Evolutionary conservation across 2,113 vertebrate genomes (phyloP).

Genomic region (Choloepus hoffmanni): DNA sequence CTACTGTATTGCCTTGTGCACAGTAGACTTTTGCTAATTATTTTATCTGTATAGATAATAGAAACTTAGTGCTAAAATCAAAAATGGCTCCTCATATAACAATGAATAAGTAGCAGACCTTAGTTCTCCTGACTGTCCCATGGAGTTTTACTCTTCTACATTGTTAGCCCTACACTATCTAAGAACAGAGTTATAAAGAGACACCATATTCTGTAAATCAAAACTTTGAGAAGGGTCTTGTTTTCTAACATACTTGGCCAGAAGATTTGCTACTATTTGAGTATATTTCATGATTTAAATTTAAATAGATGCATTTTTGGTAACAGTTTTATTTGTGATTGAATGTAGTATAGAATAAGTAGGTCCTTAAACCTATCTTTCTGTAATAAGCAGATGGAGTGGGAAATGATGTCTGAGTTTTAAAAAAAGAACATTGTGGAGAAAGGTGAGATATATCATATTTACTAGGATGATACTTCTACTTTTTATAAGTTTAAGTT

Average conservation of each 20-base stretch:
- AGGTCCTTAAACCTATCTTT: conserved; percentile 23
- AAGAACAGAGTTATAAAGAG: neutral
- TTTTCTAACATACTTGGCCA: neutral
- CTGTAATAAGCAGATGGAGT: neutral
- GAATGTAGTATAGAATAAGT: neutral
- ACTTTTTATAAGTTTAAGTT: neutral
- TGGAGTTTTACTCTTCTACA: neutral
- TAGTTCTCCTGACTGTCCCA: neutral
- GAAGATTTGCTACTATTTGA: neutral
- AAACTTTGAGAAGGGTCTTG: neutral
- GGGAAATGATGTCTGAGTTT: neutral
- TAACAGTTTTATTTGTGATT: neutral
- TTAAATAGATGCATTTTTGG: neutral
- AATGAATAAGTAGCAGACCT: neutral
- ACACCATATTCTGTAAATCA: neutral
- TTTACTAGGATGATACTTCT: neutral
- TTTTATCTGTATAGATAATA: neutral
- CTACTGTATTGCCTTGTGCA: neutral
- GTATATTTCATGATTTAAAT: conserved; percentile 18
- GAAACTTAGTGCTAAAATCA: neutral
- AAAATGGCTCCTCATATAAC: neutral
- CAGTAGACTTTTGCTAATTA: neutral
- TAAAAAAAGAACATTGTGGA: neutral
- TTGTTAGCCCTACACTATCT: neutral
- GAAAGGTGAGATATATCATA: neutral